Base-by-base conservation (phyloP, 35 echinoderm and acorn worm genomes). In the Apostichopus japonicus region DNA sequence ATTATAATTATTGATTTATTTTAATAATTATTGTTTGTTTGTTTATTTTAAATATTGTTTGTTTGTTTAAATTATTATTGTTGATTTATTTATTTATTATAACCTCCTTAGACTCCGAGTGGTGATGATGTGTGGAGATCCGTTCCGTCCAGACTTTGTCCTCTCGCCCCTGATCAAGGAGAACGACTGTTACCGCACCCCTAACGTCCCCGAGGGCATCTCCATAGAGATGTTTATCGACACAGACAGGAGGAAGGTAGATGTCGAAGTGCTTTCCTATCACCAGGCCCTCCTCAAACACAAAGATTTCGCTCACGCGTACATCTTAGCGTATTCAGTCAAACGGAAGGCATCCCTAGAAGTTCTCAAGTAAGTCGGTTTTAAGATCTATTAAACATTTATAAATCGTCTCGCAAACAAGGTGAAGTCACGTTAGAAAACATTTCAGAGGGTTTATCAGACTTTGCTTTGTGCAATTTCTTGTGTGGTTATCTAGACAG, bases 271-370 rank as follows among this genome's bases (percentile, higher is more conserved):
- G 51, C 72, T 93, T 6, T 98, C 96, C 13, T 98, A 90, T 55
- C 96, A 98, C 59, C 92, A 93, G 67, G 90, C 71, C 27, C 91
- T 59, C 1, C 83, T 94, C 7, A 70, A 91, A 16, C 92, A 87
- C 15, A 63, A 92, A 56, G 92, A 93, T 13, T 65, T 95, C 13
- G 92, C 95, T 25, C 96, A 98, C 56, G 96, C 94, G 6, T 98
- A 98, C 78, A 98, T 98, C 67, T 83, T 98, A 13, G 94, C 93
- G 11, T 98, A 95, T 79, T 93, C 94, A 23, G 78, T 94, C 15
- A 95, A 98, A 56, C 70, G 96, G 23, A 98, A 92, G 65, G 96
- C 96, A 15, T 98, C 96, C 0, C 87, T 95, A 73, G 90, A 92
- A 79, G 73, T 90, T 19, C 87, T 97, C 54, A 95, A 79, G 96